Evolutionary conservation across 30 jellyfish, hydroid and myxozoan genomes (phyloP).

Genomic region (Aurelia sp.): DNA sequence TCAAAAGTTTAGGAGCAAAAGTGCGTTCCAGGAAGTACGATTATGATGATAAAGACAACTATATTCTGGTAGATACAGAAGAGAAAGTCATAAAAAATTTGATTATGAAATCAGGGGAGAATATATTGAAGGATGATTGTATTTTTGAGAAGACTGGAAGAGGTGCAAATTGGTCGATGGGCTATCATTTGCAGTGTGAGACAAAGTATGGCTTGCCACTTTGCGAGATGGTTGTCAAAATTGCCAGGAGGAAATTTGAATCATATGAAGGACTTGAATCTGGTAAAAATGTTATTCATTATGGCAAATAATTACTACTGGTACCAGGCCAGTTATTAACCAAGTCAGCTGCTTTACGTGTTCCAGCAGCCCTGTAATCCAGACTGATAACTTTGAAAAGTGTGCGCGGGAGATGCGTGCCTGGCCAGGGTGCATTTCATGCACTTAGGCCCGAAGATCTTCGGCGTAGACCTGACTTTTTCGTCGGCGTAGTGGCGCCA

Average conservation of each 20-base stretch:
- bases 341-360: no score
- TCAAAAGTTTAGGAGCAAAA: not conserved
- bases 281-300: not conserved
- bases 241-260: constrained; percentile 25
- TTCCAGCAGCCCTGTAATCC: no score
- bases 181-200: constrained; percentile 45
- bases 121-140: not conserved
- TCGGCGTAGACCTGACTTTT: no score
- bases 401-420: no score
- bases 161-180: constrained; percentile 77
- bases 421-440: no score
- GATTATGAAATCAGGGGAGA: not conserved
- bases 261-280: not conserved
- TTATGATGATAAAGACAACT: not conserved
- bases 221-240: constrained; percentile 7
- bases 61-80: constrained; percentile 62
- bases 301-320: no score
- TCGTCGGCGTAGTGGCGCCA: no score
- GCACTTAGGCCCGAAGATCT: no score
- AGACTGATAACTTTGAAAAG: no score
- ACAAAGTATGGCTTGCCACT: constrained; percentile 3
- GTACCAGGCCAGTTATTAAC: no score
- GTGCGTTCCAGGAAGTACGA: no score
- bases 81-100: constrained; percentile 13
- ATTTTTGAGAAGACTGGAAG: constrained; percentile 54